These are phyloP conservation scores for Nephrotoma flavescens DNA, from an alignment of 2,888 invertebrate genomes.

Conservation along the genomic window DNA sequence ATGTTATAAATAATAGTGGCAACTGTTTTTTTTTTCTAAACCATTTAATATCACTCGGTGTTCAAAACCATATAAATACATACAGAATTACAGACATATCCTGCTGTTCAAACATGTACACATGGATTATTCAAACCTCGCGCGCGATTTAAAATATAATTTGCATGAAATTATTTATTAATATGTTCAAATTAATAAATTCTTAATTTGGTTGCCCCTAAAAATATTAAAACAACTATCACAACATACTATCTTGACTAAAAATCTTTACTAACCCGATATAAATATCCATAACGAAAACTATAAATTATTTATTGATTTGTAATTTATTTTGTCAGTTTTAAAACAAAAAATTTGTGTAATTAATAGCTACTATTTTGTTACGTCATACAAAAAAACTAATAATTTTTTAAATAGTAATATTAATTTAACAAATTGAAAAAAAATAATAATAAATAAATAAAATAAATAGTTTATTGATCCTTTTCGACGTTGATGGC, in stretches of 20 bases:
- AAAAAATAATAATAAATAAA: not conserved
- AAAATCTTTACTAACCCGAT: not conserved
- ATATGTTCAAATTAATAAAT: not conserved
- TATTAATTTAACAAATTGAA: not conserved
- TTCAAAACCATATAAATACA: not conserved
- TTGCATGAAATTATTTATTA: not conserved
- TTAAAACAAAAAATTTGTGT: not conserved
- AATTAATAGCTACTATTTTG: not conserved
- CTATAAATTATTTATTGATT: not conserved
- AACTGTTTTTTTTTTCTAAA: not conserved
- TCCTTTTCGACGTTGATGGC: not conserved
- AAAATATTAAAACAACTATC: not conserved
- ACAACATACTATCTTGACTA: not conserved
- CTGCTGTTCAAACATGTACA: not conserved
- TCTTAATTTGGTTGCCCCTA: not conserved
- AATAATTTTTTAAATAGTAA: not conserved
- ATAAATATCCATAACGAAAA: not conserved
- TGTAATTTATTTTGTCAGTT: not conserved
- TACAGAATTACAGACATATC: not conserved
- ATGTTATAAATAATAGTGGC: not conserved
- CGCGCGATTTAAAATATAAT: not conserved
- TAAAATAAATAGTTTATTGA: not conserved
- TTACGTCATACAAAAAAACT: not conserved
- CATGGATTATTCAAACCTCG: not conserved
- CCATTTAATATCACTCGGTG: not conserved